A percentile compares a stretch with the other conserved stretches of the same genome.
These are phyloP conservation scores for Epizoanthus rinbou DNA, from an alignment of 92 coral and sea anemone species.

Conservation along the genomic window DNA sequence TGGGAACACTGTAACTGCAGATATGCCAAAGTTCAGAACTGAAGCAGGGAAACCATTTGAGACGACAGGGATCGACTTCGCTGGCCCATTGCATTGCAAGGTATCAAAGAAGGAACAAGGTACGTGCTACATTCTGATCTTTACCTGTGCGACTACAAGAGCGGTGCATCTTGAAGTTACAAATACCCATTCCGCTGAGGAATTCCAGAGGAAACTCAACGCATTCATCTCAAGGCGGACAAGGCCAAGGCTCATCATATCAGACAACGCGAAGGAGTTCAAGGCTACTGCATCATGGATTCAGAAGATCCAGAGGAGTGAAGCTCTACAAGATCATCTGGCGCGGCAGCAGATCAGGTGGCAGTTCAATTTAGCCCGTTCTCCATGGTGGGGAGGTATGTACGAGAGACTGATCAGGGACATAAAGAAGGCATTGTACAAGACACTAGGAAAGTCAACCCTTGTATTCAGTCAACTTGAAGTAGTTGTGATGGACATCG, in stretches of 20 bases:
- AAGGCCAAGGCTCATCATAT: constrained; percentile 37
- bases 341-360: constrained; percentile 48
- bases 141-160: constrained; percentile 47
- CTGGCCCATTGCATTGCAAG: constrained; percentile 41
- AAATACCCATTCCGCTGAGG: constrained; percentile 49
- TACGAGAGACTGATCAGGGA: constrained; percentile 43
- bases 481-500: constrained; percentile 59
- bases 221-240: constrained; percentile 42
- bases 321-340: constrained; percentile 47
- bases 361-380: constrained; percentile 59
- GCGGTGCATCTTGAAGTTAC: constrained; percentile 49
- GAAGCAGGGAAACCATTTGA: constrained; percentile 43
- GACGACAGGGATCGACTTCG: constrained; percentile 29
- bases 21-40: constrained; percentile 38
- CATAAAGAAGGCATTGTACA: constrained; percentile 50
- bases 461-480: constrained; percentile 38
- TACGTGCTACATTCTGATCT: constrained; percentile 39
- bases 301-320: constrained; percentile 38
- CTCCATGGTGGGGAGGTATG: constrained; percentile 65
- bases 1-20: constrained; percentile 28
- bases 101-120: constrained; percentile 29
- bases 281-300: constrained; percentile 51
- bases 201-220: constrained; percentile 51
- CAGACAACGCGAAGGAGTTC: constrained; percentile 44
- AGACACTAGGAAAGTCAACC: constrained; percentile 48